Base-by-base conservation (phyloP, 1,140 invertebrate genomes). In the Lanistes nyassanus region DNA sequence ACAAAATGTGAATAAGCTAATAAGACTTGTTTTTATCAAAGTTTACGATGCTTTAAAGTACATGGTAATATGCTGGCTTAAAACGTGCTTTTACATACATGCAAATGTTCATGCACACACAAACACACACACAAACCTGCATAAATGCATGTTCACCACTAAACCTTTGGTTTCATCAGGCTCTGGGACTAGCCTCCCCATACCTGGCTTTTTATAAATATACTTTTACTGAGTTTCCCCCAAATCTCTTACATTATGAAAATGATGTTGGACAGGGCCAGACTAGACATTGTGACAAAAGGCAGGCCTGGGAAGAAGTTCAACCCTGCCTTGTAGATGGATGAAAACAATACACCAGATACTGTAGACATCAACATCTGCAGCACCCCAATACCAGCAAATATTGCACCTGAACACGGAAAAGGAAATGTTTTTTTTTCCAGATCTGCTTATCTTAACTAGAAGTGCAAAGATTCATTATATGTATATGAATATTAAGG, bases 401-500 rank as follows among this genome's bases (percentile, higher is more conserved):
- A 72, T 56, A 72, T 55, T 21, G 70, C 70, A 26, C 70, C 70
- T 72, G 70, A 23, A 72, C 58, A n/a, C n/a, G n/a, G n/a, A n/a
- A n/a, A n/a, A n/a, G n/a, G n/a, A n/a, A n/a, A n/a, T n/a, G n/a
- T n/a, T n/a, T n/a, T n/a, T n/a, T n/a, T n/a, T n/a, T n/a, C n/a
- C n/a, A n/a, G n/a, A n/a, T n/a, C n/a, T n/a, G n/a, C n/a, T n/a
- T n/a, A n/a, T n/a, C n/a, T n/a, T n/a, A n/a, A n/a, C n/a, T n/a
- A n/a, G n/a, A n/a, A n/a, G n/a, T n/a, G n/a, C n/a, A n/a, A n/a
- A n/a, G n/a, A n/a, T n/a, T n/a, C n/a, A n/a, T n/a, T n/a, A n/a
- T n/a, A n/a, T n/a, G n/a, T n/a, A n/a, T n/a, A n/a, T n/a, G n/a
- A n/a, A n/a, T n/a, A n/a, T n/a, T n/a, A n/a, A n/a, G n/a, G n/a